Base-by-base conservation (phyloP, 23 tunicate genomes). In the Aplidium turbinatum region DNA sequence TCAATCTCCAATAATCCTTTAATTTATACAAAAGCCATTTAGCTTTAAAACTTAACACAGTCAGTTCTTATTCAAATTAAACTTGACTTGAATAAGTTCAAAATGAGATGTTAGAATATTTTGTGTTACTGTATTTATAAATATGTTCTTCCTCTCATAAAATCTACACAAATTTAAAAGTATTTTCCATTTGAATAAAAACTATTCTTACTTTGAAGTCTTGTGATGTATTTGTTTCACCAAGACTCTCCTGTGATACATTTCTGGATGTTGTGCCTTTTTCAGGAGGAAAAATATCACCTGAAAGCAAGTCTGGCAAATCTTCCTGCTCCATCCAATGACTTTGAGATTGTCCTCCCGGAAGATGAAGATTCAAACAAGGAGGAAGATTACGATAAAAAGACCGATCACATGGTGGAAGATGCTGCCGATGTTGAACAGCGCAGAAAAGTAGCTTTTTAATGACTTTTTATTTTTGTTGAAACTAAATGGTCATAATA, bases 341-440 rank as follows among this genome's bases (percentile, higher is more conserved):
- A 88, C 58, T 95, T 95, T 63, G 99, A 95, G 81, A 91, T 95
- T 38, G 96, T 95, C 39, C 67, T 95, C 9, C 96, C 96, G 18
- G 96, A 88, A 42, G 83, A 91, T 28, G 80, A 65, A 27, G 57
- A 70, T 2, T 47, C 48, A 9, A 62, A 46, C 19, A 82, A 79
- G 23, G 69, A 56, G 13, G 71, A 87, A 19, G 71, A 69, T 4
- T 64, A 79, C 7, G 82, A 54, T 39, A 65, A 34, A 3, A 35
- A 47, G 2, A 50, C 74, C 9, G 33, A 34, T 35, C 65, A 64
- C 38, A 45, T 64, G 47, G 87, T 95, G 40, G 87, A 83, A 53
- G 99, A 95, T 73, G 90, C 90, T 3, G 87, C 92, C 22, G 99
- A 95, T 73, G 70, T 89, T 18, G 96, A 95, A 48, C 72, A 68